Base-by-base conservation (phyloP, 2,797 vertebrate species). In the Botia almorhae region DNA sequence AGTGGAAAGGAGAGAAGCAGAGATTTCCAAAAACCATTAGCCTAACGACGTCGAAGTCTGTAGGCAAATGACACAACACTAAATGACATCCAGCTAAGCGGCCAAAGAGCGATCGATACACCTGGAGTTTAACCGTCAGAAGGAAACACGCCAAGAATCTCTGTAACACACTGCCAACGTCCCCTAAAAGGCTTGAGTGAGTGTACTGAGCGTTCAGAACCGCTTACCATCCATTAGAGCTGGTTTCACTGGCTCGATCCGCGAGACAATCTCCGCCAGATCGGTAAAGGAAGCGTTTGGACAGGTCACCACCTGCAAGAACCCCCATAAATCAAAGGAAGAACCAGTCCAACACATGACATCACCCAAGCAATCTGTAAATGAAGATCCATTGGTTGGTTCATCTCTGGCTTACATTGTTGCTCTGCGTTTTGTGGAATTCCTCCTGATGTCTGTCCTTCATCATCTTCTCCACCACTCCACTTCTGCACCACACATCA, bases 261-360 rank as follows among this genome's bases (percentile, higher is more conserved):
- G 93, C 7, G 97, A 98, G 84, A 98, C 97, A 0, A 98, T 98
- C 90, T 97, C 97, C 0, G 97, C 96, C 80, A 99, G 93, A 90
- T 98, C 97, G 0, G 96, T 99, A 89, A 98, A 99, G 67, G 96
- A 98, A 21, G 97, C 94, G 4, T 93, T 99, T 72, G 97, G 96
- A 90, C 95, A 97, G 1, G 95, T 95, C 86, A 96, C 83, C 1
- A 95, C 93, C 96, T 98, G 89, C 12, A 84, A 56, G 82, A 12
- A 79, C 29, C 83, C 53, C 51, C 69, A 64, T 48, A 74, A 71
- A 71, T 13, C 21, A 11, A 58, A 72, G 16, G 6, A 4, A 77
- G 74, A 12, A 85, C 6, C 50, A 43, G 39, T 60, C 8, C 76
- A 55, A 78, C 8, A 75, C 51, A 29, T 65, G 2, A 29, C 7